These are phyloP conservation scores for Otis tarda DNA, from an alignment of 2,113 vertebrate genomes.

Conservation along the genomic window DNA sequence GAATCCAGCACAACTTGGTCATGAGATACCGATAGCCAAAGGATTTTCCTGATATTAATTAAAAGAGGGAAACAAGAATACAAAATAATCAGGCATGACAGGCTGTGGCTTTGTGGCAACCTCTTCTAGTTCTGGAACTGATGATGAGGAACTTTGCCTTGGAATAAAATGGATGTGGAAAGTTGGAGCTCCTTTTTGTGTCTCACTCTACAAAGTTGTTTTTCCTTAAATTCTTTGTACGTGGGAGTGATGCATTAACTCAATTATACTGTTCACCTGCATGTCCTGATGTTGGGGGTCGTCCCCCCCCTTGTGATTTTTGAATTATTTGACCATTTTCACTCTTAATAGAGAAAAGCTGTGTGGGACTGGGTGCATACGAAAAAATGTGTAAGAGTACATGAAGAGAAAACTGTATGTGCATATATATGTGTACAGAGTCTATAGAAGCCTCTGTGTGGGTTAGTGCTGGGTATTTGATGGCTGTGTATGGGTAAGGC, in stretches of 20 bases:
- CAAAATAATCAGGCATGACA: not conserved
- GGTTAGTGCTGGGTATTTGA: not conserved
- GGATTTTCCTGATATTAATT: not conserved
- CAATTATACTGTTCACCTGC: not conserved
- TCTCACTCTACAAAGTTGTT: not conserved
- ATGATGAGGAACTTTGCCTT: not conserved
- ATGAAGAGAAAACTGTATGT: not conserved
- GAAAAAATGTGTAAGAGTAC: not conserved
- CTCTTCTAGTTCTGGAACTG: not conserved
- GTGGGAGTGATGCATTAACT: not conserved
- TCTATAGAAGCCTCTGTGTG: fast-evolving
- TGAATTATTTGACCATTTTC: not conserved
- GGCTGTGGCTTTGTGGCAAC: not conserved
- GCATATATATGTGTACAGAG: too few relatives aligned
- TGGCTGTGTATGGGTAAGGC: not conserved
- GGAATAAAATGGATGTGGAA: not conserved
- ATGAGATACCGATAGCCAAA: not conserved
- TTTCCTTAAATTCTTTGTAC: not conserved
- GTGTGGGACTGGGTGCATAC: not conserved
- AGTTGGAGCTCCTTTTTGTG: not conserved
- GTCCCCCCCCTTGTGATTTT: not conserved
- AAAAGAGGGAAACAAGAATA: not conserved
- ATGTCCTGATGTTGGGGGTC: not conserved
- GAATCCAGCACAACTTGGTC: not conserved
- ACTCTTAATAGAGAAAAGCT: not conserved